These are phyloP conservation scores for Pedionomus torquatus DNA, from an alignment of 2,113 vertebrate species.

Conservation along the genomic window DNA sequence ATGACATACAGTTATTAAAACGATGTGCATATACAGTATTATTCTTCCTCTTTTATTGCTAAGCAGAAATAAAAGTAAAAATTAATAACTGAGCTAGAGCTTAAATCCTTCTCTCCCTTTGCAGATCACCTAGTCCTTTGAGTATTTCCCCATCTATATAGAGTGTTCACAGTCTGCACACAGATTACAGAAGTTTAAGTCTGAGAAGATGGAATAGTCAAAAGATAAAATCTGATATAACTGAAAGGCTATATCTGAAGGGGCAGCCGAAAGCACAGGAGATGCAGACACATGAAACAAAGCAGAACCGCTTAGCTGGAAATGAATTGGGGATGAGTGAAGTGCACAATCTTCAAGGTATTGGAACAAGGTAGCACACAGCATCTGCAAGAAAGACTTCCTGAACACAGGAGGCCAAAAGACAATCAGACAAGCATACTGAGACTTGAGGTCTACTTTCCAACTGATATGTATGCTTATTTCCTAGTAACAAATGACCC, in stretches of 20 bases:
- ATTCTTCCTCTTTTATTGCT: background rate
- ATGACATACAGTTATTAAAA: background rate
- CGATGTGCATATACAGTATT: background rate
- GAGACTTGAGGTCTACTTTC: background rate
- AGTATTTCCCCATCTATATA: background rate
- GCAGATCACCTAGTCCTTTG: background rate
- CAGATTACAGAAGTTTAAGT: background rate
- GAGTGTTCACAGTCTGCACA: background rate
- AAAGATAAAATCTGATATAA: background rate
- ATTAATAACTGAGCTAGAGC: background rate
- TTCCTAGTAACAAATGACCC: constrained; percentile 31
- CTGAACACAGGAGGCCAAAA: background rate
- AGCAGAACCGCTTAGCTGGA: background rate
- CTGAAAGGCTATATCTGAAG: background rate
- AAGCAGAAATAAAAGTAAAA: background rate
- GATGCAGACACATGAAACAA: background rate
- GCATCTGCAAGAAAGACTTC: background rate
- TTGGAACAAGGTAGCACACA: background rate
- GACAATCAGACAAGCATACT: background rate
- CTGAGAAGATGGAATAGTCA: background rate
- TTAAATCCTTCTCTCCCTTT: background rate
- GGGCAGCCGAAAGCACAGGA: background rate
- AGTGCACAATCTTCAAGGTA: background rate
- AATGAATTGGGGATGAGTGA: background rate
- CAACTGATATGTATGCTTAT: background rate